phyloP scores from a whole-genome alignment of 2,113 vertebrate genomes.

The Puffinus mauretanicus region DNA sequence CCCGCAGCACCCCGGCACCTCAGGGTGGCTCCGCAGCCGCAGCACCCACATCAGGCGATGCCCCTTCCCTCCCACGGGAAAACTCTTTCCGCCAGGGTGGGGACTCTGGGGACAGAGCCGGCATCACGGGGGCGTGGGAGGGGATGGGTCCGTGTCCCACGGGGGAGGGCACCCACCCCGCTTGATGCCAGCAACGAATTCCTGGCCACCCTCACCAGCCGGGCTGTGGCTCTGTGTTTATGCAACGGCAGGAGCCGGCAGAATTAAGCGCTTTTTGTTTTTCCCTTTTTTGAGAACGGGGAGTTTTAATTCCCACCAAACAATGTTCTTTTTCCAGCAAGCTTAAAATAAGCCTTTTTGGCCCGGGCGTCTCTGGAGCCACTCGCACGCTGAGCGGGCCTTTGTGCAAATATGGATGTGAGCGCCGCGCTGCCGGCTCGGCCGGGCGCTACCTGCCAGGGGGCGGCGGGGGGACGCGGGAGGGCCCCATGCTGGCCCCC shows the following conservation, averaged over 20 bases:
- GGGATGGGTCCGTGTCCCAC: not conserved
- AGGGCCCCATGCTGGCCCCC: not conserved
- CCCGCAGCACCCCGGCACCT: rapidly evolving
- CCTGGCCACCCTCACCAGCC: not conserved
- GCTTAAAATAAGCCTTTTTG: conserved; percentile 83
- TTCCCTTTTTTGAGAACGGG: conserved; percentile 78
- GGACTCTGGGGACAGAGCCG: not conserved
- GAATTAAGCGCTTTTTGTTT: conserved; percentile 55
- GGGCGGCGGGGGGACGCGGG: not conserved
- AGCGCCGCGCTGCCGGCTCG: not conserved
- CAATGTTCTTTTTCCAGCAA: conserved; percentile 74
- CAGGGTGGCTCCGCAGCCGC: rapidly evolving
- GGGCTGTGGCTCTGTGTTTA: conserved; percentile 5
- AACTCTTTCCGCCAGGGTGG: not conserved
- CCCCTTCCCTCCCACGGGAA: not conserved
- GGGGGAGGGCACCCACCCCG: not conserved
- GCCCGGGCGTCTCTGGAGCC: conserved; percentile 33
- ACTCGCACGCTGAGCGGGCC: conserved; percentile 2
- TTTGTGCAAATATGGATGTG: conserved; percentile 85
- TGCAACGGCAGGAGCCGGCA: not conserved
- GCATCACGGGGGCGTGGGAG: rapidly evolving
- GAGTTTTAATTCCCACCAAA: conserved; percentile 76
- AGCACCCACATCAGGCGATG: not conserved
- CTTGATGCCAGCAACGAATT: not conserved
- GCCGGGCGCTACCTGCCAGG: conserved; percentile 31